Base-by-base conservation (phyloP, 2,888 invertebrate genomes). In the Leptopilina myrica region DNA sequence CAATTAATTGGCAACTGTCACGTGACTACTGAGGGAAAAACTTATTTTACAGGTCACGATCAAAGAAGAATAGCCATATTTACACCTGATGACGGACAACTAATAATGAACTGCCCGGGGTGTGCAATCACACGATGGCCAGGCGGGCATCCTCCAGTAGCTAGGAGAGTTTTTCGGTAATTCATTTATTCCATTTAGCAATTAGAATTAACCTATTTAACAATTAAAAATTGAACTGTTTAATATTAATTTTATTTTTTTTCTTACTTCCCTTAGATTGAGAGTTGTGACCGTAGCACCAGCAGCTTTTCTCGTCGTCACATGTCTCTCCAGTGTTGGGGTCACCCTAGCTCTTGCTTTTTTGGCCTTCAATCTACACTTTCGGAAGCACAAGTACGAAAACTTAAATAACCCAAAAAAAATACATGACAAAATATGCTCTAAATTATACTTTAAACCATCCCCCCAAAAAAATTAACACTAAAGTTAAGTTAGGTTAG, bases 71-170 rank as follows among this genome's bases (percentile, higher is more conserved):
- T 98, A 64, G 97, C 97, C 0, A 93, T 97, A 1, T 93, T 92
- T 86, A 93, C 93, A 82, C 96, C 93, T 85, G 92, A 94, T 87
- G 91, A 93, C 85, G 92, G 93, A 89, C 92, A 92, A 62, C 92
- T 96, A 86, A 94, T 95, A 90, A 95, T 96, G 89, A 90, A 93
- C 53, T 98, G 98, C 91, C 92, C 93, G 1, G 94, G 94, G 76
- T 98, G 98, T 88, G 92, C 92, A 76, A 91, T 93, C 9, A 93
- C 95, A 75, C 93, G 93, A 82, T 97, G 98, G 94, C 95, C 95
- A 92, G 95, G 95, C 64, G 96, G 95, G 0, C 94, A 96, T 77
- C 98, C 98, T 0, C 98, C 98, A 2, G 95, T 96, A 2, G 97
- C 97, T 2, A 94, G 95, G 85, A 92, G 96, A 77, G 94, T 96